These are phyloP conservation scores for Leptogaster cylindrica DNA, from an alignment of 2,888 invertebrate species.

Conservation along the genomic window DNA sequence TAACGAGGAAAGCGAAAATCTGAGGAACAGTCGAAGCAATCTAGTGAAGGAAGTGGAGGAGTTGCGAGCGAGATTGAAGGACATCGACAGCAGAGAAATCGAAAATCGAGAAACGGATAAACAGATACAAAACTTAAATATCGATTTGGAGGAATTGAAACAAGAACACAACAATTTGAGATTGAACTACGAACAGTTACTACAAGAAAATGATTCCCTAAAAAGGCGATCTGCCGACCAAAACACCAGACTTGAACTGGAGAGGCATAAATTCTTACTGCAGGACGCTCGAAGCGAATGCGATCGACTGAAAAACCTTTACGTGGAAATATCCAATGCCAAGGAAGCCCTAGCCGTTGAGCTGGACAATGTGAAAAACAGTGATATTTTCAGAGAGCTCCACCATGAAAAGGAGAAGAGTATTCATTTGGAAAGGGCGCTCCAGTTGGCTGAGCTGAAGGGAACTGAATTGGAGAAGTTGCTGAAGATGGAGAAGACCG, in stretches of 20 bases:
- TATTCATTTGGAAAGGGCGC: slow-evolving; percentile 63
- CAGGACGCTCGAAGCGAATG: slow-evolving; percentile 66
- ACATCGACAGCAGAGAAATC: slow-evolving; percentile 58
- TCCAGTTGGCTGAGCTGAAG: slow-evolving; percentile 57
- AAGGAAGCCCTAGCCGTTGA: slow-evolving; percentile 68
- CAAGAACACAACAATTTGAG: slow-evolving; percentile 55
- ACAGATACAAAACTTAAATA: slow-evolving; percentile 63
- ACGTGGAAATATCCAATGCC: slow-evolving; percentile 67
- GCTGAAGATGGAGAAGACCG: slow-evolving; percentile 64
- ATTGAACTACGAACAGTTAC: slow-evolving; percentile 52
- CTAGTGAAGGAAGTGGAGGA: slow-evolving; percentile 46
- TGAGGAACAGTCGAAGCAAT: slow-evolving; percentile 59
- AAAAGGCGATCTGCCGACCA: slow-evolving; percentile 49
- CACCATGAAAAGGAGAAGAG: slow-evolving; percentile 66
- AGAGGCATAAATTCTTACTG: slow-evolving; percentile 64
- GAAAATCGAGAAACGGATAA: slow-evolving; percentile 63
- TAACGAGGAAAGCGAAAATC: slow-evolving; percentile 48
- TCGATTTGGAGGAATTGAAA: slow-evolving; percentile 61
- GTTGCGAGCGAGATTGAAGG: slow-evolving; percentile 58
- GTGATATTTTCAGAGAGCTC: slow-evolving; percentile 63
- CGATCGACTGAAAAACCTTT: slow-evolving; percentile 65
- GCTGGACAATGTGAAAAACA: slow-evolving; percentile 65
- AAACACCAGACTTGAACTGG: slow-evolving; percentile 60
- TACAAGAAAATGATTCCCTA: slow-evolving; percentile 53
- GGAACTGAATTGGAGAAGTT: slow-evolving; percentile 61